These are phyloP conservation scores for Puffinus mauretanicus DNA, from an alignment of 2,113 vertebrate species.

Conservation along the genomic window DNA sequence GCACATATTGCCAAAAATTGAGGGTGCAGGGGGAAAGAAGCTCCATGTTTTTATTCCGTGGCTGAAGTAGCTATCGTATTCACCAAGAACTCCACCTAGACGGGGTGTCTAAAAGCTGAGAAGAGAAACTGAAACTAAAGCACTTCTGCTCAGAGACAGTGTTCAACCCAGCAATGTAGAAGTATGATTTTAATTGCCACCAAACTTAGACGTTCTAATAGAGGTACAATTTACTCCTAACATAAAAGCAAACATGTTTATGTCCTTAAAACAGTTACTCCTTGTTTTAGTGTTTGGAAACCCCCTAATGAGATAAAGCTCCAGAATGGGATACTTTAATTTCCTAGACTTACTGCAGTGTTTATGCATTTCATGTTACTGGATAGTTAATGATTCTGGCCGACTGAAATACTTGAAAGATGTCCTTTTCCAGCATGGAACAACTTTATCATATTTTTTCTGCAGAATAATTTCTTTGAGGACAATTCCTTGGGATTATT, in stretches of 20 bases:
- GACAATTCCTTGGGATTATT: not conserved
- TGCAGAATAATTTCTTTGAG: not conserved
- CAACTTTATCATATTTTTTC: not conserved
- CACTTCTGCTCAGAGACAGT: not conserved
- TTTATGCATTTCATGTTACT: not conserved
- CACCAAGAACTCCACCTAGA: not conserved
- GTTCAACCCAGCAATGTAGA: not conserved
- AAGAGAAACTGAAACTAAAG: conserved; percentile 23
- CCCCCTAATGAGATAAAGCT: not conserved
- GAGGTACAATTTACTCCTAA: not conserved
- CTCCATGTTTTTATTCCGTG: not conserved
- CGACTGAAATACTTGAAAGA: not conserved
- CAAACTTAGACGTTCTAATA: not conserved
- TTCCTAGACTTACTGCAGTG: not conserved
- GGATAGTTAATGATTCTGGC: not conserved
- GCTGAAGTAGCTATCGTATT: not conserved
- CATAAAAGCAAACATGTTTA: not conserved
- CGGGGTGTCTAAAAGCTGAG: not conserved
- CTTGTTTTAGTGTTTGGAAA: not conserved
- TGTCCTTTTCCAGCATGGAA: not conserved
- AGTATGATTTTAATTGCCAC: not conserved
- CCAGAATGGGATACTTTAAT: not conserved
- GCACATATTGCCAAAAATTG: not conserved
- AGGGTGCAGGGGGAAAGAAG: not conserved
- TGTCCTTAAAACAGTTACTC: not conserved